Base-by-base conservation (phyloP, 2,888 invertebrate genomes). In the Macaria liturata region DNA sequence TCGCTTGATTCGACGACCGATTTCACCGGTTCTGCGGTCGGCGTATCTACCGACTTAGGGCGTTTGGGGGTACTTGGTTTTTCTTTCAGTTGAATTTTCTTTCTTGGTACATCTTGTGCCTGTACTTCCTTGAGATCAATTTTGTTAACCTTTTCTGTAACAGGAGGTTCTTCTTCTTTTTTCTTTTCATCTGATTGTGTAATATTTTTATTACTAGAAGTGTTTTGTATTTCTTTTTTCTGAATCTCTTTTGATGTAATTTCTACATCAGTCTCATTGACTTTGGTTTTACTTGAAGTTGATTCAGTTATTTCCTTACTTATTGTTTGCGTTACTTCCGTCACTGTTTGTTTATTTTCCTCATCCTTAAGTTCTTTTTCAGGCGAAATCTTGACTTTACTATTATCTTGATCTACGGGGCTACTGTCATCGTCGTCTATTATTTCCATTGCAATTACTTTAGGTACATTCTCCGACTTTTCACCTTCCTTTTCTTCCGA, bases 1-100 rank as follows among this genome's bases (percentile, higher is more conserved):
- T 91, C 91, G 43, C 84, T 88, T 0, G 80, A 78, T 59, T 85
- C 83, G 1, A 67, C 83, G 1, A 67, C 60, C 30, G 71, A 66
- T 57, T 78, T 75, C 1, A 59, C 61, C 2, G 77, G 72, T 3
- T 68, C 66, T 7, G 68, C 61, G 30, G 61, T 52, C 5, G 71
- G 62, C 4, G 60, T 43, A 39, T 74, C 68, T 4, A 59, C 46
- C 1, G 73, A 64, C 71, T 81, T 87, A 46, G 80, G 71, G 9
- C 81, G 78, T 67, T 86, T 89, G 1, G 75, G 78, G 4, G 80
- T 75, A 48, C 74, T 75, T 20, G 74, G 57, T 69, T 80, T 84
- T 3, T 77, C 76, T 66, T 82, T 85, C 1, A 51, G 8, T 6
- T 67, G 56, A 3, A 62, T 68, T 74, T 83, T 89, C 70, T 85